Evolutionary conservation across 2,113 vertebrate genomes (phyloP).

Genomic region (Rhinichthys klamathensis): DNA sequence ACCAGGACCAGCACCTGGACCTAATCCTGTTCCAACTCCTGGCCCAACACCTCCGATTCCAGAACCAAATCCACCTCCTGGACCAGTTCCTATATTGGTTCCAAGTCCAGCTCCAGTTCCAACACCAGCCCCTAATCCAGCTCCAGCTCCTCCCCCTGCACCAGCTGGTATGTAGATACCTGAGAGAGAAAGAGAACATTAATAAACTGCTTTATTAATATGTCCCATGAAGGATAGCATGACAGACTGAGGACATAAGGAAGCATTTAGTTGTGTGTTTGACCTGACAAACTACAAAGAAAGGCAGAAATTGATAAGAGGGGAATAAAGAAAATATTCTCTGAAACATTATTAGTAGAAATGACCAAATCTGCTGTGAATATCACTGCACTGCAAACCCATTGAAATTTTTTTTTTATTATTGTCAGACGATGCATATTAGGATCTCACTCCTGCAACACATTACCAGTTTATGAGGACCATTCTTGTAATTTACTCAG

Average conservation of each 20-base stretch:
- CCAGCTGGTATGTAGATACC: conserved; percentile 75
- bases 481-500: neutral
- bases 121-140: conserved; percentile 47
- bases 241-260: neutral
- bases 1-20: conserved; percentile 43
- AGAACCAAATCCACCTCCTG: conserved; percentile 35
- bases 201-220: neutral
- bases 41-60: conserved; percentile 45
- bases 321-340: neutral
- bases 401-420: neutral
- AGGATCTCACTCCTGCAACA: conserved; percentile 20
- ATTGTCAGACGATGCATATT: neutral
- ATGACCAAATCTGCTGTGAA: neutral
- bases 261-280: neutral
- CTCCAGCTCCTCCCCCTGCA: conserved; percentile 53
- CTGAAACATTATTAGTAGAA: neutral
- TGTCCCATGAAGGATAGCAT: neutral
- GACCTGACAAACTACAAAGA: neutral
- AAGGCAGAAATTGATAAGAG: neutral
- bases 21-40: conserved; percentile 49
- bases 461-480: conserved; percentile 39
- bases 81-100: conserved; percentile 16
- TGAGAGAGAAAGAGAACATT: conserved; percentile 51
- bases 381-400: neutral
- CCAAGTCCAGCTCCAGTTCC: conserved; percentile 46